A percentile compares a stretch with the other conserved stretches of the same genome.
Evolutionary conservation across 2,113 vertebrate species (phyloP).

Genomic region (Lampris megalopsis): DNA sequence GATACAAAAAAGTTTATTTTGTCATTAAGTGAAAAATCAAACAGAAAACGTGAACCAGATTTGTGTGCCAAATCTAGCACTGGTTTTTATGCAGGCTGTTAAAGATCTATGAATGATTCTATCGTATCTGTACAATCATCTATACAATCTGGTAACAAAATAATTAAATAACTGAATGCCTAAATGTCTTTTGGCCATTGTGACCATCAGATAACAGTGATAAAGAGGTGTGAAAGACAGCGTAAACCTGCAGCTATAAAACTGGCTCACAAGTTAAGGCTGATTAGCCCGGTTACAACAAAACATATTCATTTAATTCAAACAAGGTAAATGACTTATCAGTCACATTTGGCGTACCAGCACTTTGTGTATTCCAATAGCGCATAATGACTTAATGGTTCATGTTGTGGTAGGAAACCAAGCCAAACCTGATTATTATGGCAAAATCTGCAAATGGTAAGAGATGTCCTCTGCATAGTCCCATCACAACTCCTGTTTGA

Average conservation of each 20-base stretch:
- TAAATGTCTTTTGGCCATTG: not conserved
- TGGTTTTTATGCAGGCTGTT: too few species aligned
- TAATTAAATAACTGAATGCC: too few species aligned
- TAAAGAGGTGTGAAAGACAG: not conserved
- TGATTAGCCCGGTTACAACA: not conserved
- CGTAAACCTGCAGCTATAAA: not conserved
- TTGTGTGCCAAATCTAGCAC: not conserved
- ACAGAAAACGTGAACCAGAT: not conserved
- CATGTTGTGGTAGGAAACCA: not conserved
- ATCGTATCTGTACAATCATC: not conserved
- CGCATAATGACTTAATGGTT: not conserved
- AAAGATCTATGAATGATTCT: not conserved
- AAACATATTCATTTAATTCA: slow-evolving; percentile 3
- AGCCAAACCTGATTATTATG: not conserved
- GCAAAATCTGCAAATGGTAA: not conserved
- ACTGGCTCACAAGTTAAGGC: slow-evolving; percentile 1
- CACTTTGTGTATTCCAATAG: not conserved
- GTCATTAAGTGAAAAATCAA: slow-evolving; percentile 40
- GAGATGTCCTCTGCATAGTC: not conserved
- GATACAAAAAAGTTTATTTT: slow-evolving; percentile 47
- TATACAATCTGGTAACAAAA: too few species aligned
- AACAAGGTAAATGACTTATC: not conserved
- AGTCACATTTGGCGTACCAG: not conserved
- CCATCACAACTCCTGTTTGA: slow-evolving; percentile 87
- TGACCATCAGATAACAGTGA: not conserved